phyloP scores from a whole-genome alignment of 2,113 vertebrate genomes.

The Pseudolaguvia tuberculata region DNA sequence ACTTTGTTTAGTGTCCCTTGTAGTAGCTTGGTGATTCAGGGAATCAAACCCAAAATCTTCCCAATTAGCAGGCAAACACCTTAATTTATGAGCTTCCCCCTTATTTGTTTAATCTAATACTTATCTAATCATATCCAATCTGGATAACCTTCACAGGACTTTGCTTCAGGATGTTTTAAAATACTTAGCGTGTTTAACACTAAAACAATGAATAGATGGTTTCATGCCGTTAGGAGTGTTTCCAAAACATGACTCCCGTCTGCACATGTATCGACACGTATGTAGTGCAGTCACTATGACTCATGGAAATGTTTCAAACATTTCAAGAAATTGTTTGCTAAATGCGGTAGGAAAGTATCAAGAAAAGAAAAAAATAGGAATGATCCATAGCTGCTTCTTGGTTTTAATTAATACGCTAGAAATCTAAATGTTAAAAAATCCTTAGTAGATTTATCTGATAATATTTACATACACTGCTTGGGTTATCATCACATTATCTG shows the following conservation, averaged over 20 bases:
- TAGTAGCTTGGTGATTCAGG: too few relatives aligned
- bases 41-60: too few relatives aligned
- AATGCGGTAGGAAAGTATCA: background rate
- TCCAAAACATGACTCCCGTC: conserved; percentile 4
- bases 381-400: background rate
- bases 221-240: background rate
- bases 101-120: too few relatives aligned
- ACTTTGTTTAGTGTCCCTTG: too few relatives aligned
- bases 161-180: background rate
- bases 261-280: background rate
- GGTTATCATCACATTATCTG: too few relatives aligned
- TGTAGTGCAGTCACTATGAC: background rate
- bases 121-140: background rate
- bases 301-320: background rate
- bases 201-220: conserved; percentile 3
- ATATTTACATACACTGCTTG: too few relatives aligned
- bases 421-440: background rate
- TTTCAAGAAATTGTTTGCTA: background rate
- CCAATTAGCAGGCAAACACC: too few relatives aligned
- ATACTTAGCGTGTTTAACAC: background rate
- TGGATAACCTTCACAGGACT: background rate
- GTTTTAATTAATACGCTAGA: background rate
- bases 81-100: too few relatives aligned
- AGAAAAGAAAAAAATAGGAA: background rate
- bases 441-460: too few relatives aligned